phyloP scores from a whole-genome alignment of 2,797 vertebrate genomes.

The Monodelphis domestica region DNA sequence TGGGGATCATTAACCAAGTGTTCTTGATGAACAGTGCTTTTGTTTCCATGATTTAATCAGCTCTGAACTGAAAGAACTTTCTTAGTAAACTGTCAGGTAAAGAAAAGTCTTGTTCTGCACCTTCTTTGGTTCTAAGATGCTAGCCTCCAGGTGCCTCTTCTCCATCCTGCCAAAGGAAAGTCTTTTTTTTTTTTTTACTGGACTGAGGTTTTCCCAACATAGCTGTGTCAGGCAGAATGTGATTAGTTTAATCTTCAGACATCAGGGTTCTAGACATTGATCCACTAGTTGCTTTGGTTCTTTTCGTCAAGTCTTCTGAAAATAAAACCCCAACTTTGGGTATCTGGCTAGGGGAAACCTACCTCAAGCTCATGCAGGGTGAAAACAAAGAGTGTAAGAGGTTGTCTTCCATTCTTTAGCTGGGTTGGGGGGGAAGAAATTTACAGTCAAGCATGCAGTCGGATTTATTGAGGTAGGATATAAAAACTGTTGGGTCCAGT shows the following conservation, averaged over 20 bases:
- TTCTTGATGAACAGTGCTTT: not conserved
- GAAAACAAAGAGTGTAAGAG: not conserved
- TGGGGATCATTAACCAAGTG: not conserved
- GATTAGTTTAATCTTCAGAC: not conserved
- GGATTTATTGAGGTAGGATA: fast-evolving
- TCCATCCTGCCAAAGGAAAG: not conserved
- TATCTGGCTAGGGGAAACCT: not conserved
- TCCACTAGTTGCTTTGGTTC: not conserved
- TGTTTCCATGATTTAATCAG: not conserved
- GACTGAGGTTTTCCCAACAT: not conserved
- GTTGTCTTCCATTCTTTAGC: not conserved
- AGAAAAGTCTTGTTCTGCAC: not conserved
- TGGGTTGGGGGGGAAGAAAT: fast-evolving
- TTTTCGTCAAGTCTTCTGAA: not conserved
- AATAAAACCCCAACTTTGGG: not conserved
- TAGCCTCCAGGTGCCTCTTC: not conserved
- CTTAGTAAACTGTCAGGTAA: not conserved
- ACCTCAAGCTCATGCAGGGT: not conserved
- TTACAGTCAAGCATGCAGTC: fast-evolving
- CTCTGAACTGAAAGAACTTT: not conserved
- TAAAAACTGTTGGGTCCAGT: not conserved
- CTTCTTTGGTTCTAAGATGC: not conserved
- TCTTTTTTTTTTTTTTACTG: not conserved
- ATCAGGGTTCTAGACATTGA: not conserved
- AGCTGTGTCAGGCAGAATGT: not conserved